phyloP scores from a whole-genome alignment of 2,888 invertebrate genomes.

The Scelioninae gen. 1 region DNA sequence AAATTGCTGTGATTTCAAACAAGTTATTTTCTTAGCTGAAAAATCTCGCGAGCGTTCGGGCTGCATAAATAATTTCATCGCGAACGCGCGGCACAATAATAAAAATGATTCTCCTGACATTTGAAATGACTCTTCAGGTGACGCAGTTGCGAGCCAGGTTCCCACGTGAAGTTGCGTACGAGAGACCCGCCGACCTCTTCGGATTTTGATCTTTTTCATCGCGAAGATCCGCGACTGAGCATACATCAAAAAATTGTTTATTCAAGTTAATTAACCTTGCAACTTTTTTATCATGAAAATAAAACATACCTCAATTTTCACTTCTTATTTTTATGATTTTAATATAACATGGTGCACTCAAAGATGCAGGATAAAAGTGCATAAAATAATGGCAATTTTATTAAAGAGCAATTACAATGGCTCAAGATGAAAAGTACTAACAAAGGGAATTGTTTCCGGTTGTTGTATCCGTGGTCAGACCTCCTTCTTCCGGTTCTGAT shows the following conservation, averaged over 20 bases:
- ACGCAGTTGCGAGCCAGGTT: slow-evolving; percentile 61
- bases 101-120: slow-evolving; percentile 64
- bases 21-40: slow-evolving; percentile 27
- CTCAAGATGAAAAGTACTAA: slow-evolving; percentile 31
- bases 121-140: slow-evolving; percentile 58
- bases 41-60: slow-evolving; percentile 19
- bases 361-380: no score
- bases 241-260: no score
- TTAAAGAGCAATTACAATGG: slow-evolving; percentile 29
- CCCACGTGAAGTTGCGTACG: slow-evolving; percentile 73
- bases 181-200: slow-evolving; percentile 71
- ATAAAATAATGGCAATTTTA: slow-evolving; percentile 15
- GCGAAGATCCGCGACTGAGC: neutral
- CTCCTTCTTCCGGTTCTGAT: slow-evolving; percentile 77
- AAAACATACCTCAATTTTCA: no score
- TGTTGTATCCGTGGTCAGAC: slow-evolving; percentile 70
- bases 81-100: slow-evolving; percentile 39
- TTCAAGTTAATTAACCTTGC: no score
- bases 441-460: slow-evolving; percentile 72
- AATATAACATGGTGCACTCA: no score
- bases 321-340: no score
- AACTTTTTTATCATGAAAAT: no score
- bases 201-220: slow-evolving; percentile 42
- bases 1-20: slow-evolving; percentile 25
- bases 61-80: slow-evolving; percentile 58